Evolutionary conservation across 2,888 invertebrate species (phyloP).

Genomic region (Himalopsyche kuldschensis): DNA sequence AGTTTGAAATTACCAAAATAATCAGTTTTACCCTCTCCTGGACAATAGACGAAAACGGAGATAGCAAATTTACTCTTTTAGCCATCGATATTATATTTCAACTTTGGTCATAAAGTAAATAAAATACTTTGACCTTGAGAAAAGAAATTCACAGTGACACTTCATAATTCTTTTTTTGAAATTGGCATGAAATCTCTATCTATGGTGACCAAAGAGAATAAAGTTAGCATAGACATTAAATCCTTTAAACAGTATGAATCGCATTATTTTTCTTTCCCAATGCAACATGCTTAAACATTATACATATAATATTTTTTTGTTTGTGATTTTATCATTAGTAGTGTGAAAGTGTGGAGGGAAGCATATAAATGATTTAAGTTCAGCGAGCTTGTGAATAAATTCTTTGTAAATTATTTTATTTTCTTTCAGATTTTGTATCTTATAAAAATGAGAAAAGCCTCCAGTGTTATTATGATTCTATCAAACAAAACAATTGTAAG

Average conservation of each 20-base stretch:
- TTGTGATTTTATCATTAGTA: neutral
- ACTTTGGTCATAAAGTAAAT: no score
- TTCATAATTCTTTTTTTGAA: no score
- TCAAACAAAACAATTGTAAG: neutral
- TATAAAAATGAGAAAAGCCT: neutral
- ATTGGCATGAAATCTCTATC: no score
- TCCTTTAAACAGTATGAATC: neutral
- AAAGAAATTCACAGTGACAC: no score
- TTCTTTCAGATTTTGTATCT: neutral
- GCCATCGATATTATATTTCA: no score
- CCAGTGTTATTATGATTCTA: neutral
- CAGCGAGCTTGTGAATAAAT: neutral
- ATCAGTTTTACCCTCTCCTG: no score
- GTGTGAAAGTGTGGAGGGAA: neutral
- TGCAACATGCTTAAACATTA: neutral
- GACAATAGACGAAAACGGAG: no score
- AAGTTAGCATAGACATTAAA: neutral
- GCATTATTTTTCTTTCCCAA: neutral
- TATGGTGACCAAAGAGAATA: neutral
- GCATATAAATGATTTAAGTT: neutral
- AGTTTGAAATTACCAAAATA: no score
- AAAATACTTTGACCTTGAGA: no score
- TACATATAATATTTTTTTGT: neutral
- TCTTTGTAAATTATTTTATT: neutral
- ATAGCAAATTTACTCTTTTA: no score